These are phyloP conservation scores for Mustela lutreola DNA, from an alignment of 2,113 vertebrate genomes.

Conservation along the genomic window DNA sequence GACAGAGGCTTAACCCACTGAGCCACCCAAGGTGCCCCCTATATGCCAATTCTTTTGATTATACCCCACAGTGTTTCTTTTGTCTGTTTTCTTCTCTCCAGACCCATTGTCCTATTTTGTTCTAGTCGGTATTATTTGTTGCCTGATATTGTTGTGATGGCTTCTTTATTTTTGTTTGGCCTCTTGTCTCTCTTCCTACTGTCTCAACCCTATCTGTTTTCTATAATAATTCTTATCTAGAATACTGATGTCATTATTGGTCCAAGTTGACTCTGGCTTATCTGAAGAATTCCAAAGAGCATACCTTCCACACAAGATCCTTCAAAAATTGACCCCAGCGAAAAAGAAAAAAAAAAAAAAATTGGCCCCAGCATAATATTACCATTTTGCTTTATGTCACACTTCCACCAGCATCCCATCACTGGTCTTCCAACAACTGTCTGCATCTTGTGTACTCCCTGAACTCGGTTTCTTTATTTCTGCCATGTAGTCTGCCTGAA, in stretches of 20 bases:
- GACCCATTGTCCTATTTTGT: background rate
- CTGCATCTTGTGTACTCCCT: background rate
- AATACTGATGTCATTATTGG: background rate
- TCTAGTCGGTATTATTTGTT: background rate
- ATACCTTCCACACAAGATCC: background rate
- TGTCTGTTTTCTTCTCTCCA: background rate
- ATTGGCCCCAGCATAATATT: background rate
- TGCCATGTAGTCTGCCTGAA: background rate
- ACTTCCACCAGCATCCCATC: background rate
- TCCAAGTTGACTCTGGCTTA: background rate
- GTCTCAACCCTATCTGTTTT: background rate
- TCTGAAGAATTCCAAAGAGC: background rate
- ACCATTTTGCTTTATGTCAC: background rate
- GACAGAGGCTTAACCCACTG: too few species aligned
- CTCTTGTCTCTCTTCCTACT: background rate
- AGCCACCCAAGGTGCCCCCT: background rate
- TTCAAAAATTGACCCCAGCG: background rate
- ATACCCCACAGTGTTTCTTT: accelerated
- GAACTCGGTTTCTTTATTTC: background rate
- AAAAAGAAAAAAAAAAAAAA: too few species aligned
- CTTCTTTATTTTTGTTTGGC: background rate
- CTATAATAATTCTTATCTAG: background rate
- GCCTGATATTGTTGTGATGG: background rate
- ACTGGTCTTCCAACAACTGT: background rate
- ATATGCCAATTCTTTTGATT: background rate